A percentile compares a stretch with the other conserved stretches of the same genome.
Evolutionary conservation across 1,140 invertebrate species (phyloP).

Genomic region (Diorhabda elongata): DNA sequence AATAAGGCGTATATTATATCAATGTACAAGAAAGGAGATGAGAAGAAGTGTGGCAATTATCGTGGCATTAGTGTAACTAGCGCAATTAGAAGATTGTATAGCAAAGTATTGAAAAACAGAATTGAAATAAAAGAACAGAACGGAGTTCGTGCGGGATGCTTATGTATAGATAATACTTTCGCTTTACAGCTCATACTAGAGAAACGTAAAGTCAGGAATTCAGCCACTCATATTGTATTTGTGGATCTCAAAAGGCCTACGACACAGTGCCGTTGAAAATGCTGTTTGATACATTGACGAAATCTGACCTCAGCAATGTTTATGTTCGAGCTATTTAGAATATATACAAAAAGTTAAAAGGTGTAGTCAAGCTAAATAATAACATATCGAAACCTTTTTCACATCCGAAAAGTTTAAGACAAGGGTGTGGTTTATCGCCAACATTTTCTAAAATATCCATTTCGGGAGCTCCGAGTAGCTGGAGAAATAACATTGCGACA

Average conservation of each 20-base stretch:
- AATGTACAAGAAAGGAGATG: not conserved
- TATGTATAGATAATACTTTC: not conserved
- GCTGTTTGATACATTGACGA: not conserved
- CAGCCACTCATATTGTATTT: not conserved
- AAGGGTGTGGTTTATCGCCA: not conserved
- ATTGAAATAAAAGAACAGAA: not conserved
- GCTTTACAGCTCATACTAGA: not conserved
- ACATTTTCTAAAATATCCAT: not conserved
- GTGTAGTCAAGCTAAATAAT: not conserved
- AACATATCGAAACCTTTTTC: not conserved
- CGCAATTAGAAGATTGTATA: not conserved
- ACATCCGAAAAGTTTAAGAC: not conserved
- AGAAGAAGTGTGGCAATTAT: not conserved
- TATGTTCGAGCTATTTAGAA: slow-evolving; percentile 7
- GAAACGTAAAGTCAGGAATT: not conserved
- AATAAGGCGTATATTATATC: not conserved
- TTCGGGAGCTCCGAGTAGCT: not conserved
- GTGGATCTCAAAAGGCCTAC: not conserved
- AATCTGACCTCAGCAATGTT: not conserved
- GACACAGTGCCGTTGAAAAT: too few relatives aligned
- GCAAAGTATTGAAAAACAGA: not conserved
- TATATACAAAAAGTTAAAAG: not conserved
- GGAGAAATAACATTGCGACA: not conserved
- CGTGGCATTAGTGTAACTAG: not conserved
- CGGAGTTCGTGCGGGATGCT: not conserved